A percentile compares a stretch with the other conserved stretches of the same genome.
These are phyloP conservation scores for sheep (Ovis aries) DNA, from an alignment of 2,113 vertebrate species.

Conservation along the genomic window ARS-UI_Ramb_v3.0 NC_056054.1:113720001-113720500, in stretches of 20 bases:
- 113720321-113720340: neutral
- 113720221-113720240: neutral
- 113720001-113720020: neutral
- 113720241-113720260: neutral
- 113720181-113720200: neutral
- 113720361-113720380: neutral
- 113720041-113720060: neutral
- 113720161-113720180: neutral
- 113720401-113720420: neutral
- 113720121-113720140: neutral
- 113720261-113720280: neutral
- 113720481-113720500: neutral
- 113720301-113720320: neutral
- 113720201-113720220: neutral
- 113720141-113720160: neutral
- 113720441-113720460: fast-evolving
- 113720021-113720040: neutral
- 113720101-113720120: neutral
- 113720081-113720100: neutral
- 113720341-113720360: neutral
- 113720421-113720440: neutral
- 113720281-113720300: neutral
- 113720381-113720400: neutral
- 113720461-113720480: neutral
- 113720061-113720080: neutral